Percentiles rank a stretch among this genome's conserved stretches.
Evolutionary conservation across 1,140 invertebrate genomes (phyloP).

Genomic region (Megalopta genalis): DNA sequence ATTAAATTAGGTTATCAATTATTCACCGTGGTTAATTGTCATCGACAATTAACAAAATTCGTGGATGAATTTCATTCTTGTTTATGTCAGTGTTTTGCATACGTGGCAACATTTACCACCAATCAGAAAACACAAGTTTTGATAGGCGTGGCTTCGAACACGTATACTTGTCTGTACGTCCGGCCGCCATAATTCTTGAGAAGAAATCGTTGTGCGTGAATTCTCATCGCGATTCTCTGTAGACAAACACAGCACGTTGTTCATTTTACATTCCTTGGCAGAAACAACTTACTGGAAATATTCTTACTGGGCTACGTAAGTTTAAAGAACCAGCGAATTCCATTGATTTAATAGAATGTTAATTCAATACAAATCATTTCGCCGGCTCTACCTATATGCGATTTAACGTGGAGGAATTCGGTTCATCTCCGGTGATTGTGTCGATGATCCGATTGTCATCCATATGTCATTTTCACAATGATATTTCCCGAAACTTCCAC

Average conservation of each 20-base stretch:
- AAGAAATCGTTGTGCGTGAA: conserved; percentile 56
- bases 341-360: conserved; percentile 34
- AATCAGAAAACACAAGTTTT: conserved; percentile 59
- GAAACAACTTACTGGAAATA: conserved; percentile 33
- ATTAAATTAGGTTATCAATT: conserved; percentile 47
- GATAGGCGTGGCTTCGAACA: conserved; percentile 72
- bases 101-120: conserved; percentile 68
- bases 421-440: conserved; percentile 33
- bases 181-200: conserved; percentile 68
- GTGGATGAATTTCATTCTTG: conserved; percentile 20
- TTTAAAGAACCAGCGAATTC: conserved; percentile 15
- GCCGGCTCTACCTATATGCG: conserved; percentile 33
- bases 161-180: conserved; percentile 54
- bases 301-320: conserved; percentile 32
- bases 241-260: conserved; percentile 25
- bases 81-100: conserved; percentile 57
- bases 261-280: conserved; percentile 24
- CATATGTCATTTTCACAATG: conserved; percentile 53
- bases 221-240: conserved; percentile 48
- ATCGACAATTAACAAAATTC: conserved; percentile 23
- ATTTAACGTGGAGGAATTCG: conserved; percentile 10
- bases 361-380: conserved; percentile 29
- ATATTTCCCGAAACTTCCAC: conserved; percentile 14
- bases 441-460: conserved; percentile 50
- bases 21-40: conserved; percentile 24